Conservation (phyloP, 2,888 invertebrate species). For the Drosophila suboccidentalis region DNA sequence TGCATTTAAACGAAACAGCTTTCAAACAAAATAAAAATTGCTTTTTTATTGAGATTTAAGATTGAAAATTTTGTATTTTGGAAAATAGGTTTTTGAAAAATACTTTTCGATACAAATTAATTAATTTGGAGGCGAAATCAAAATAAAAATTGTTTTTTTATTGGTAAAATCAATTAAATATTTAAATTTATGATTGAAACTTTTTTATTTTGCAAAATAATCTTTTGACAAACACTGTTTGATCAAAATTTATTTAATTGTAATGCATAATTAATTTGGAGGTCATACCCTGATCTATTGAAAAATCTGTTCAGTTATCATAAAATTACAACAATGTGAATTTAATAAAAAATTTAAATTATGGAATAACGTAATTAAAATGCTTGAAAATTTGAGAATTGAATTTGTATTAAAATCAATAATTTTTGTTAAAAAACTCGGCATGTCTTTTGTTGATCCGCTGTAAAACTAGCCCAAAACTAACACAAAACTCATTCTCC, state of each 20-base stretch:
- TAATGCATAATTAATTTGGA: not conserved
- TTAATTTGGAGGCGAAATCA: not conserved
- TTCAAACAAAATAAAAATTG: no score
- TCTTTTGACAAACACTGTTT: not conserved
- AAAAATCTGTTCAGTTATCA: not conserved
- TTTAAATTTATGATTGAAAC: no score
- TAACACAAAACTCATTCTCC: slow-evolving; percentile 53
- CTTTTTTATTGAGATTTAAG: not conserved
- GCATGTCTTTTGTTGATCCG: not conserved
- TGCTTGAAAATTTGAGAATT: no score
- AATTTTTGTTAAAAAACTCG: not conserved
- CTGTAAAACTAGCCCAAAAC: slow-evolving; percentile 1
- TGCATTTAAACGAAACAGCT: no score
- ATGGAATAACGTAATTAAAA: no score
- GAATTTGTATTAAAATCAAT: not conserved
- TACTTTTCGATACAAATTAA: not conserved
- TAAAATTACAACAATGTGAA: no score
- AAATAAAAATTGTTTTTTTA: no score
- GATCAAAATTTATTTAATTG: not conserved
- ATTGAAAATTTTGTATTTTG: not conserved
- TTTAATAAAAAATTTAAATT: no score
- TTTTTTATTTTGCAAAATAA: not conserved
- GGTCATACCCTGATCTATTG: not conserved
- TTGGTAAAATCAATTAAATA: no score
- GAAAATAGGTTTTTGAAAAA: not conserved